Conservation (phyloP, 2,888 invertebrate genomes). For the Chrysotoxum bicinctum region DNA sequence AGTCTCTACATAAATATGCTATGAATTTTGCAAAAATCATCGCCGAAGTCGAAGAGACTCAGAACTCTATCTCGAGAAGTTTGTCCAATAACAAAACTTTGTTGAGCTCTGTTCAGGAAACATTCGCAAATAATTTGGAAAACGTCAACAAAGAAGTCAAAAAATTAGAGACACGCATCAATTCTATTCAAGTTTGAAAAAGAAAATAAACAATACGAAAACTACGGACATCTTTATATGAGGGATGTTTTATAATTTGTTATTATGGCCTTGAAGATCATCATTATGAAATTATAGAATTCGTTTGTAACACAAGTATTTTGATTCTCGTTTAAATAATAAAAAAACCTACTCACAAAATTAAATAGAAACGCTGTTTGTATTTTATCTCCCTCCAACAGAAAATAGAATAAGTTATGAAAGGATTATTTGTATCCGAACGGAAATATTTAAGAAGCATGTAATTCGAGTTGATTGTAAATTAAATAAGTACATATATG, state of each 20-base stretch:
- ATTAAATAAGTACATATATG: no score
- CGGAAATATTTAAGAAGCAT: no score
- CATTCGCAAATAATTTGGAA: slow-evolving; percentile 90
- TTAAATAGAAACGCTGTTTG: no score
- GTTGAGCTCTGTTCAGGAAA: slow-evolving; percentile 90
- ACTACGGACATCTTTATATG: neutral
- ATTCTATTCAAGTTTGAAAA: slow-evolving; percentile 79
- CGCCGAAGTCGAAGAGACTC: slow-evolving; percentile 89
- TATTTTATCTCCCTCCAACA: no score
- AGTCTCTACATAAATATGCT: slow-evolving; percentile 94
- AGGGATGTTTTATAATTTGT: neutral
- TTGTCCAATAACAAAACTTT: slow-evolving; percentile 90
- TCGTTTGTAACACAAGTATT: neutral
- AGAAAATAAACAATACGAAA: neutral
- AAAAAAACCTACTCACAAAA: neutral
- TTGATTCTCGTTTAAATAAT: neutral
- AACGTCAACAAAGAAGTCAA: slow-evolving; percentile 89
- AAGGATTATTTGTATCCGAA: no score
- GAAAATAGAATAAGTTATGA: no score
- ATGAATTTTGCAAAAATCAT: slow-evolving; percentile 93
- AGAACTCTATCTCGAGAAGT: slow-evolving; percentile 87
- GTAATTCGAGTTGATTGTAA: no score
- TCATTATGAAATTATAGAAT: neutral
- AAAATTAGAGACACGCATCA: slow-evolving; percentile 88
- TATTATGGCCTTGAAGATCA: neutral